phyloP scores from a whole-genome alignment of 2,113 vertebrate species.

The Scophthalmus maximus region DNA sequence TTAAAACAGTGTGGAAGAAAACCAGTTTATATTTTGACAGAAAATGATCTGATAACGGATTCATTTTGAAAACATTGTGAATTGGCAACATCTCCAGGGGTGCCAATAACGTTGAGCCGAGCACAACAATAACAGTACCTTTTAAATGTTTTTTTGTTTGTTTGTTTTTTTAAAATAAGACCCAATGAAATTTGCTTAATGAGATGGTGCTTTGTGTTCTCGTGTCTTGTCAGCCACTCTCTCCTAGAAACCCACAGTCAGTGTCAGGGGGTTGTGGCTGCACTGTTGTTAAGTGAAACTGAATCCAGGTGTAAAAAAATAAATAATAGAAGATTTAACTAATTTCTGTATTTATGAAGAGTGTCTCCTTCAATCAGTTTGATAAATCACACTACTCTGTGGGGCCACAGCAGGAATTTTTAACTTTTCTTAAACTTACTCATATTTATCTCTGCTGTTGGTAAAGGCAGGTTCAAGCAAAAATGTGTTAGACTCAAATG shows the following conservation, averaged over 20 bases:
- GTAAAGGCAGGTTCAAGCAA: conserved; percentile 46
- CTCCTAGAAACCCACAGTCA: conserved; percentile 5
- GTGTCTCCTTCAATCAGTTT: conserved; percentile 26
- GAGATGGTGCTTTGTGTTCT: conserved; percentile 45
- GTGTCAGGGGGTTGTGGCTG: conserved; percentile 17
- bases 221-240: conserved; percentile 13
- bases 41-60: neutral
- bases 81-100: conserved; percentile 14
- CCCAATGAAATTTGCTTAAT: neutral
- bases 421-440: conserved; percentile 48
- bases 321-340: conserved; percentile 6
- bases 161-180: neutral
- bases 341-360: conserved; percentile 51
- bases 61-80: neutral
- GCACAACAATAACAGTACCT: neutral
- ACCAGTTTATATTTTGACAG: neutral
- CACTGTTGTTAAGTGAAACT: conserved; percentile 27
- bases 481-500: too few relatives aligned
- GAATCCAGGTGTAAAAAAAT: conserved; percentile 38
- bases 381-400: conserved; percentile 60
- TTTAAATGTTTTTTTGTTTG: neutral
- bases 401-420: conserved; percentile 42
- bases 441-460: conserved; percentile 61
- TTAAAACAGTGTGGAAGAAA: neutral
- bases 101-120: conserved; percentile 10